phyloP scores from a whole-genome alignment of 2,113 vertebrate species.

The Podarcis muralis region DNA sequence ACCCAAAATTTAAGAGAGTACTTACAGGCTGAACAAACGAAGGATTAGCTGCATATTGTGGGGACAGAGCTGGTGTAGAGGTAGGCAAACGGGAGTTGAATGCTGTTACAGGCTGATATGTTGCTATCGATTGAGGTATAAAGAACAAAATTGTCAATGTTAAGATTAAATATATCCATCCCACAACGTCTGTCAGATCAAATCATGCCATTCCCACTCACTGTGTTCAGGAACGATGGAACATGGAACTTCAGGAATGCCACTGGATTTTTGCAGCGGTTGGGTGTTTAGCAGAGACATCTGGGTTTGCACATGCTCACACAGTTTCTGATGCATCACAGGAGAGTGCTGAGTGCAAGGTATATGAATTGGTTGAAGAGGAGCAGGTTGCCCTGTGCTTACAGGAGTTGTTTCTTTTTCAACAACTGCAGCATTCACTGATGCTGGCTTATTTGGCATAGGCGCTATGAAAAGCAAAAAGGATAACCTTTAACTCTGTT shows the following conservation, averaged over 20 bases:
- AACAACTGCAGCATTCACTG: conserved; percentile 23
- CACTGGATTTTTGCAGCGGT: conserved; percentile 37
- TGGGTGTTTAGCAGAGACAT: conserved; percentile 72
- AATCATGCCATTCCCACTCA: conserved; percentile 52
- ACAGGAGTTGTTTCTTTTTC: conserved; percentile 36
- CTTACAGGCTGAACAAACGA: conserved; percentile 71
- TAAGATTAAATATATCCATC: background rate
- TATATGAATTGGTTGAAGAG: conserved; percentile 41
- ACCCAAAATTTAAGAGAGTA: conserved; percentile 44
- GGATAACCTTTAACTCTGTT: background rate
- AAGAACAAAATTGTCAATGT: background rate
- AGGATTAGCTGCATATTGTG: conserved; percentile 55
- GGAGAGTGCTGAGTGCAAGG: conserved; percentile 68
- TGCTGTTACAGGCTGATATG: conserved; percentile 54
- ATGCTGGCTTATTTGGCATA: conserved; percentile 40
- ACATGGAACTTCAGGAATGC: conserved; percentile 38
- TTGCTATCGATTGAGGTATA: conserved; percentile 56
- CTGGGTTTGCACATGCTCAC: conserved; percentile 76
- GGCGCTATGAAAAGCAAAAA: conserved; percentile 38
- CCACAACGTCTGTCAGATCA: background rate
- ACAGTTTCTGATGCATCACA: conserved; percentile 63
- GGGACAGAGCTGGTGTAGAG: conserved; percentile 58
- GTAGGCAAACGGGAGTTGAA: conserved; percentile 58
- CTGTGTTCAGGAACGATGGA: conserved; percentile 57
- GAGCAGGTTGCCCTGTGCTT: conserved; percentile 33